Evolutionary conservation across 2,113 vertebrate species (phyloP).

Genomic region (Plectropomus leopardus): DNA sequence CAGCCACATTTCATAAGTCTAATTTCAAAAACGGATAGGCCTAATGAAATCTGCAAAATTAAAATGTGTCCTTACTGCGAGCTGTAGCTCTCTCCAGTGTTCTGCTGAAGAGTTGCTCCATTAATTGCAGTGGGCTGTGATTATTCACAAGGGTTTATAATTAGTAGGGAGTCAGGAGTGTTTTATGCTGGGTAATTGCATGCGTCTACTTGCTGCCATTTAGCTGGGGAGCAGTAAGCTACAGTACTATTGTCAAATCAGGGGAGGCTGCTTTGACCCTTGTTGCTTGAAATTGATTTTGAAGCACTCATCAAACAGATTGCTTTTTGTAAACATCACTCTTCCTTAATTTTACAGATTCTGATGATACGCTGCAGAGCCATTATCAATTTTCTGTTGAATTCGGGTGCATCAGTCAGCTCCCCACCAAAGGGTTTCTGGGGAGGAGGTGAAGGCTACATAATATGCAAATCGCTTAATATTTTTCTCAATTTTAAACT

Average conservation of each 20-base stretch:
- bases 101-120: conserved; percentile 69
- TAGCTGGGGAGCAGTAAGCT: conserved; percentile 60
- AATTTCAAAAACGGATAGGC: conserved; percentile 65
- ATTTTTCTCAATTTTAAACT: conserved; percentile 54
- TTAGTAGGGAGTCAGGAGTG: conserved; percentile 81
- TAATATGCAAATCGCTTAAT: conserved; percentile 56
- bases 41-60: conserved; percentile 70
- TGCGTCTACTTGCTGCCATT: conserved; percentile 57
- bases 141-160: conserved; percentile 84
- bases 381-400: conserved; percentile 61
- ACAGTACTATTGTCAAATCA: conserved; percentile 69
- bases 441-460: conserved; percentile 27
- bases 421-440: conserved; percentile 20
- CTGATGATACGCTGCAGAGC: conserved; percentile 37
- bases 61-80: conserved; percentile 51
- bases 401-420: conserved; percentile 42
- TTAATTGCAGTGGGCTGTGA: conserved; percentile 80
- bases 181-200: conserved; percentile 81
- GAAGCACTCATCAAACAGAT: conserved; percentile 74
- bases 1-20: conserved; percentile 61
- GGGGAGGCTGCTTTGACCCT: conserved; percentile 64
- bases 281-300: conserved; percentile 77
- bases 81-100: conserved; percentile 59
- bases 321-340: conserved; percentile 74
- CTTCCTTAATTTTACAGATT: conserved; percentile 66